A percentile compares a stretch with the other conserved stretches of the same genome.
These are phyloP conservation scores for Enteromius treurensis DNA, from an alignment of 2,797 vertebrate genomes.

Conservation along the genomic window DNA sequence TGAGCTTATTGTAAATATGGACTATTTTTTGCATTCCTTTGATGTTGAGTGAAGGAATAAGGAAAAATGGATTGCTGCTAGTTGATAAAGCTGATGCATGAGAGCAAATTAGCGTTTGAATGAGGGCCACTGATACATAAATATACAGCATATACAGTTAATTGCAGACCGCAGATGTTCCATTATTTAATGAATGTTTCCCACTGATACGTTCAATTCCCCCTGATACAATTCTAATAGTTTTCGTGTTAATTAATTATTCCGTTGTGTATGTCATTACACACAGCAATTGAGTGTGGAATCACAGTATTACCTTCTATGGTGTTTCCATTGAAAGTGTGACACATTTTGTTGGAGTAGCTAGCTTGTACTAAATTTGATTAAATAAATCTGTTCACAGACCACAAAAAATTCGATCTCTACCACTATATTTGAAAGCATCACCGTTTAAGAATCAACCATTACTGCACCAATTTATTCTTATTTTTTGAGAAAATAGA, in stretches of 20 bases:
- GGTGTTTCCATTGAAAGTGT: not conserved
- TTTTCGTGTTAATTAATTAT: not conserved
- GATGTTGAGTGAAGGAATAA: not conserved
- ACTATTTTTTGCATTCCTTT: not conserved
- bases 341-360: not conserved
- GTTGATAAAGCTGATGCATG: not conserved
- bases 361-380: not conserved
- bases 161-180: not conserved
- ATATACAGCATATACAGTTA: not conserved
- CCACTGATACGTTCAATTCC: slow-evolving; percentile 9
- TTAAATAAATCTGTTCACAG: not conserved
- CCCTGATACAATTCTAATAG: slow-evolving; percentile 11
- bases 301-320: not conserved
- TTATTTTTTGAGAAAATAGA: slow-evolving; percentile 6
- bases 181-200: slow-evolving; percentile 19
- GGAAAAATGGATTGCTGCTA: not conserved
- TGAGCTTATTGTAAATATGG: not conserved
- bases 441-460: not conserved
- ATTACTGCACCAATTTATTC: not conserved
- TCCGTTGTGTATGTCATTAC: not conserved
- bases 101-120: not conserved
- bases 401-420: not conserved
- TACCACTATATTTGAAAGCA: not conserved
- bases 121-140: not conserved
- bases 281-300: slow-evolving; percentile 10